Evolutionary conservation across 2,888 invertebrate species (phyloP).

Genomic region (Rhingia rostrata): DNA sequence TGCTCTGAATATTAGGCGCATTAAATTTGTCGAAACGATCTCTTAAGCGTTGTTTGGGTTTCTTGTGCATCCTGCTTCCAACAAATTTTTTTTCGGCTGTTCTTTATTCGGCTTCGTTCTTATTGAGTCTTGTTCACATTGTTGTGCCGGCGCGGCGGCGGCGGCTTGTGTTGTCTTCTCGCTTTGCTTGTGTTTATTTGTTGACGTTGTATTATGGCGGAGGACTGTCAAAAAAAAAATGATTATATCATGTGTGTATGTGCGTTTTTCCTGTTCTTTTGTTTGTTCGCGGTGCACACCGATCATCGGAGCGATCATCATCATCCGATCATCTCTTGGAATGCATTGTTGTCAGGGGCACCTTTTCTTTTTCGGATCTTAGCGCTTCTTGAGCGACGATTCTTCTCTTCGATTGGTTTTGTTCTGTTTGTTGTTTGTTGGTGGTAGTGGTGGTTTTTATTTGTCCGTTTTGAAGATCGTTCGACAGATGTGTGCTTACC

Average conservation of each 20-base stretch:
- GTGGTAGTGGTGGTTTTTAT: background rate
- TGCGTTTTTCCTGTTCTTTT: slow-evolving; percentile 68
- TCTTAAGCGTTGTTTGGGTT: slow-evolving; percentile 19
- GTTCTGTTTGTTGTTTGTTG: slow-evolving; percentile 22
- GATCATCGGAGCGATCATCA: slow-evolving; percentile 73
- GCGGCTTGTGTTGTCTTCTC: slow-evolving; percentile 46
- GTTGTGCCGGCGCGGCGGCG: slow-evolving; percentile 17
- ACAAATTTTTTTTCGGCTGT: slow-evolving; percentile 21
- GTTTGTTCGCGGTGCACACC: slow-evolving; percentile 67
- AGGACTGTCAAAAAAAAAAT: slow-evolving; percentile 70
- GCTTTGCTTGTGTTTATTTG: slow-evolving; percentile 66
- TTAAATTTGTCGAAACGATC: slow-evolving; percentile 60
- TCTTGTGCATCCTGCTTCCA: slow-evolving; percentile 68
- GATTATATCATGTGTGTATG: slow-evolving; percentile 54
- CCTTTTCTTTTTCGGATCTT: slow-evolving; percentile 63
- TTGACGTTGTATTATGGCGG: slow-evolving; percentile 67
- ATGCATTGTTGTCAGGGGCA: slow-evolving; percentile 73
- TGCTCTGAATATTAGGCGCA: slow-evolving; percentile 44
- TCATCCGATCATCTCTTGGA: slow-evolving; percentile 70
- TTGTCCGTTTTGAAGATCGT: slow-evolving; percentile 50
- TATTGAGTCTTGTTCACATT: slow-evolving; percentile 12
- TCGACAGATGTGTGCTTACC: slow-evolving; percentile 70
- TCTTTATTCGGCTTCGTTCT: slow-evolving; percentile 23
- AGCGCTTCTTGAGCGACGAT: slow-evolving; percentile 44
- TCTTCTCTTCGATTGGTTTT: slow-evolving; percentile 9